These are phyloP conservation scores for Aethes cnicana DNA, from an alignment of 2,888 invertebrate species.

Conservation along the genomic window DNA sequence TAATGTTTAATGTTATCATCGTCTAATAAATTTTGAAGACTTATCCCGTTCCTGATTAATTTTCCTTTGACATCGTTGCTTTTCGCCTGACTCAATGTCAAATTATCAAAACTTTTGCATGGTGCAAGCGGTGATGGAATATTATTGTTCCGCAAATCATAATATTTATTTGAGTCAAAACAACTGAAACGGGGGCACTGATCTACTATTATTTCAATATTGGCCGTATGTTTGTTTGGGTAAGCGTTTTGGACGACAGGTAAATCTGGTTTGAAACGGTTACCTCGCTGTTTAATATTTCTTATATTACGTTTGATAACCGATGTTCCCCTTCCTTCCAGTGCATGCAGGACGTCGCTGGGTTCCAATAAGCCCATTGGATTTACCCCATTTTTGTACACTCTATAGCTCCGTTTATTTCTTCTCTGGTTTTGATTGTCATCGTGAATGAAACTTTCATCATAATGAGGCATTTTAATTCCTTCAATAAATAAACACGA, in stretches of 20 bases:
- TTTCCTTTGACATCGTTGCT: conserved; percentile 48
- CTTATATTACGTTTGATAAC: conserved; percentile 72
- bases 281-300: conserved; percentile 66
- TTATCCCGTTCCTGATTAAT: conserved; percentile 58
- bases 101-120: conserved; percentile 77
- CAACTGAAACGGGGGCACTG: conserved; percentile 68
- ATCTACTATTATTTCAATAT: conserved; percentile 40
- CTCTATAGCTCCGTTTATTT: conserved; percentile 78
- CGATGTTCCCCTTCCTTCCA: conserved; percentile 67
- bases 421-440: conserved; percentile 75
- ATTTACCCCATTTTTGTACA: conserved; percentile 72
- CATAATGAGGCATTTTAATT: conserved; percentile 75
- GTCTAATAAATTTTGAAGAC: conserved; percentile 68
- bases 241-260: conserved; percentile 40
- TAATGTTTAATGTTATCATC: conserved; percentile 67
- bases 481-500: conserved; percentile 36
- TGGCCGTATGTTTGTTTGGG: conserved; percentile 41
- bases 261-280: conserved; percentile 55
- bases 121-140: conserved; percentile 56
- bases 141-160: conserved; percentile 70
- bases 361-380: conserved; percentile 61
- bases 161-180: conserved; percentile 65
- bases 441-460: conserved; percentile 76
- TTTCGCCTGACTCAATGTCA: conserved; percentile 57
- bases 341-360: conserved; percentile 58